phyloP scores from a whole-genome alignment of 2,113 vertebrate genomes.

The Channa argus region DNA sequence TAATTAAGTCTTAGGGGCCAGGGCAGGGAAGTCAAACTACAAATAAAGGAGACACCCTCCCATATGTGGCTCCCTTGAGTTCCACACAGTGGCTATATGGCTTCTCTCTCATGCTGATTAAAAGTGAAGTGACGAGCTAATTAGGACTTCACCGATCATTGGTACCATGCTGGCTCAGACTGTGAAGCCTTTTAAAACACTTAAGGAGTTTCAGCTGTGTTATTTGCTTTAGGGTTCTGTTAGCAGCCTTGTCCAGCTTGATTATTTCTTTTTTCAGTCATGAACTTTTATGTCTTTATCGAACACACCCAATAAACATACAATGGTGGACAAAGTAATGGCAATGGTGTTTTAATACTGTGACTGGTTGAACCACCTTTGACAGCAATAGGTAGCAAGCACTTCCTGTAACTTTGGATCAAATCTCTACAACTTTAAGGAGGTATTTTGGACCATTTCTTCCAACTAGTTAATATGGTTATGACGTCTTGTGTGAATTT shows the following conservation, averaged over 20 bases:
- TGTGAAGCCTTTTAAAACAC: constrained; percentile 1
- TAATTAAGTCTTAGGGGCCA: background rate
- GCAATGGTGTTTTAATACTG: too few relatives aligned
- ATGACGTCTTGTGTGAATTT: too few relatives aligned
- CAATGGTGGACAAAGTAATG: too few relatives aligned
- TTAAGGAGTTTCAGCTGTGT: constrained; percentile 1
- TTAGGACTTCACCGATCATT: background rate
- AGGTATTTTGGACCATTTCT: too few relatives aligned
- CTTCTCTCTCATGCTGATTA: constrained; percentile 24
- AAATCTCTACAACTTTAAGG: too few relatives aligned
- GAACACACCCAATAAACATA: too few relatives aligned
- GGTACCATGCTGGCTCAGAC: background rate
- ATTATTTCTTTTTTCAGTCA: background rate
- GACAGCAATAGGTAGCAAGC: too few relatives aligned
- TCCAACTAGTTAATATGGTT: too few relatives aligned
- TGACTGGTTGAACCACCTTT: too few relatives aligned
- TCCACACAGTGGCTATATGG: background rate
- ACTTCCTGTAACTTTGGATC: too few relatives aligned
- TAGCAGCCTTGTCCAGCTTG: background rate
- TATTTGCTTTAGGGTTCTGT: background rate
- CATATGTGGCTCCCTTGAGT: background rate
- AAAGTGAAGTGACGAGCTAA: constrained; percentile 5
- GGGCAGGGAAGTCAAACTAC: background rate
- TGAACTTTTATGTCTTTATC: too few relatives aligned
- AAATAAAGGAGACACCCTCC: constrained; percentile 17